Evolutionary conservation across 2,113 vertebrate genomes (phyloP).

Genomic region (Cyanocitta stelleri): DNA sequence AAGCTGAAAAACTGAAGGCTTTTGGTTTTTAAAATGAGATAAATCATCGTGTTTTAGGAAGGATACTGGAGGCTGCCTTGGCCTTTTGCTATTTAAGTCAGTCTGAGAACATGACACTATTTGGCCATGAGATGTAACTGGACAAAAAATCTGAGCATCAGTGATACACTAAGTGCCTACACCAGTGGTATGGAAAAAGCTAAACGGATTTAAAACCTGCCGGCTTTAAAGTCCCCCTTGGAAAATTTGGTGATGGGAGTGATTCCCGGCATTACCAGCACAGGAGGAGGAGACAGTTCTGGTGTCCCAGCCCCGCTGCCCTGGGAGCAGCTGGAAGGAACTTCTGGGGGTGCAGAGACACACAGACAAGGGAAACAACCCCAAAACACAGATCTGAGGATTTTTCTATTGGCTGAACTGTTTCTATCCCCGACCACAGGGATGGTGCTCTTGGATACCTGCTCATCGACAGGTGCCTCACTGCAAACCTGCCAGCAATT

Average conservation of each 20-base stretch:
- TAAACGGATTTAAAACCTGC: not conserved
- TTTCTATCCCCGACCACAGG: not conserved
- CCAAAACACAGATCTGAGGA: not conserved
- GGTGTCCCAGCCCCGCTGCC: not conserved
- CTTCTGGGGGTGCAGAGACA: not conserved
- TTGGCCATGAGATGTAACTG: not conserved
- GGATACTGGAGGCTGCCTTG: not conserved
- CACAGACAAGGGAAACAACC: not conserved
- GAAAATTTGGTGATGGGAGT: not conserved
- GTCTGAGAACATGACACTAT: not conserved
- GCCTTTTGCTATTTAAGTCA: not conserved
- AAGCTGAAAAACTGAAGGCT: not conserved
- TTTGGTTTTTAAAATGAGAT: not conserved
- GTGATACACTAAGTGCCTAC: slow-evolving; percentile 61
- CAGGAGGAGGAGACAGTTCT: not conserved
- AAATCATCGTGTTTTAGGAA: not conserved
- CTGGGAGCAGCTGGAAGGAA: not conserved
- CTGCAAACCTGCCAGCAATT: not conserved
- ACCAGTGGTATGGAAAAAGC: not conserved
- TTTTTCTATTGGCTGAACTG: not conserved
- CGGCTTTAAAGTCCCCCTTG: not conserved
- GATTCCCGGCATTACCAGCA: not conserved
- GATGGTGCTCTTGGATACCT: not conserved
- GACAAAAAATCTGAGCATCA: not conserved
- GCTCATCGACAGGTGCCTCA: not conserved